A percentile compares a stretch with the other conserved stretches of the same genome.
Conservation (phyloP, 2,888 invertebrate genomes). For the Trissoscelio sp. region DNA sequence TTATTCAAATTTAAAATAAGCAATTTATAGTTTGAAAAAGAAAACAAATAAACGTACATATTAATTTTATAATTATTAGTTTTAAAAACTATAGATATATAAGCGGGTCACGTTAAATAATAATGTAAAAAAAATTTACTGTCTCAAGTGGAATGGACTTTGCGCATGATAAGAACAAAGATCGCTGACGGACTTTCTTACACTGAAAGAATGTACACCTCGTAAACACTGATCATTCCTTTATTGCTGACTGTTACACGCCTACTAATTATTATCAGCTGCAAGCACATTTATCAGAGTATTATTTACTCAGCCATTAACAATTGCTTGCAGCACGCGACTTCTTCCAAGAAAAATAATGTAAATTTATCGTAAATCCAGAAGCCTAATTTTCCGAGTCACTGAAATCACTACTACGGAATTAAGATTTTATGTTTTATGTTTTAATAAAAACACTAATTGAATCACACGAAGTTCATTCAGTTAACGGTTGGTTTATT, state of each 20-base stretch:
- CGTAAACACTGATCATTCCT: conserved; percentile 81
- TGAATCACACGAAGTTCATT: neutral
- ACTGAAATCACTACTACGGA: neutral
- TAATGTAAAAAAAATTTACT: too few relatives aligned
- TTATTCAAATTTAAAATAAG: too few relatives aligned
- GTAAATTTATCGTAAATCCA: conserved; percentile 32
- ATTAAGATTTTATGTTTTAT: neutral
- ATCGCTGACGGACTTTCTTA: conserved; percentile 48
- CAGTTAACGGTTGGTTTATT: too few relatives aligned
- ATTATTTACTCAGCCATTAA: conserved; percentile 63
- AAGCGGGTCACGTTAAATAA: too few relatives aligned
- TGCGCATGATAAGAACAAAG: conserved; percentile 74
- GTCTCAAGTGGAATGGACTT: too few relatives aligned
- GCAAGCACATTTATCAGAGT: conserved; percentile 78
- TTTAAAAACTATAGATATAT: too few relatives aligned
- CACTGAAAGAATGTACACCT: conserved; percentile 76
- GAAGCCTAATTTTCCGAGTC: conserved; percentile 41
- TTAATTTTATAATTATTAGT: too few relatives aligned
- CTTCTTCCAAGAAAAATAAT: conserved; percentile 42
- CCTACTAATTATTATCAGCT: conserved; percentile 78
- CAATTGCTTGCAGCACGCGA: conserved; percentile 46
- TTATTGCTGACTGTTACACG: conserved; percentile 79
- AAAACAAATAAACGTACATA: too few relatives aligned
- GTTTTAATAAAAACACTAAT: neutral
- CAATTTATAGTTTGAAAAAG: too few relatives aligned